These are phyloP conservation scores for Procapra przewalskii DNA, from an alignment of 2,113 vertebrate species.

Conservation along the genomic window DNA sequence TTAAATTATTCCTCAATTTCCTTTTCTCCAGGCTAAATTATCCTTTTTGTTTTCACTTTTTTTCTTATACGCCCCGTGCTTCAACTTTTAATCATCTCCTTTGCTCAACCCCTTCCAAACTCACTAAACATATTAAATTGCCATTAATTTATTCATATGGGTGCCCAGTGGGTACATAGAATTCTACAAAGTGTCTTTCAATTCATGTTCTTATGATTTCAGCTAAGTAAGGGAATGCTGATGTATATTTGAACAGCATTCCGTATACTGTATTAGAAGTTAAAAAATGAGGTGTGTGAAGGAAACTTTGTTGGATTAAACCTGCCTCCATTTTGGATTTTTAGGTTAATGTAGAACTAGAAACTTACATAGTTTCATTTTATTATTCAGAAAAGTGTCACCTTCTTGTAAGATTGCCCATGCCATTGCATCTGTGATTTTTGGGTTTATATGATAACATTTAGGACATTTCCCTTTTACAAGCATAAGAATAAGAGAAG, in stretches of 20 bases:
- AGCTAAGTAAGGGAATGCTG: neutral
- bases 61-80: neutral
- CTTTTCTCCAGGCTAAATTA: neutral
- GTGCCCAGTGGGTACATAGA: neutral
- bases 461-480: neutral
- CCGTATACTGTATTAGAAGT: neutral
- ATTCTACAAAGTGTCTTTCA: neutral
- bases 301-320: neutral
- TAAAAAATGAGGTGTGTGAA: neutral
- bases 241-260: neutral
- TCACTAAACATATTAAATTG: neutral
- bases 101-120: neutral
- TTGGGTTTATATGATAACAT: neutral
- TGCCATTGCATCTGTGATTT: neutral
- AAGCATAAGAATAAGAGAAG: neutral
- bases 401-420: neutral
- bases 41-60: neutral
- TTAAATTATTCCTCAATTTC: constrained; percentile 1
- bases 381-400: neutral
- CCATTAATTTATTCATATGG: neutral
- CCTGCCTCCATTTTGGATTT: neutral
- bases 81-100: neutral
- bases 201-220: constrained; percentile 1
- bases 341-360: neutral
- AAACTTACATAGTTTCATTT: neutral